Conservation (phyloP, 2,113 vertebrate species). For the Crotalus helleri region DNA sequence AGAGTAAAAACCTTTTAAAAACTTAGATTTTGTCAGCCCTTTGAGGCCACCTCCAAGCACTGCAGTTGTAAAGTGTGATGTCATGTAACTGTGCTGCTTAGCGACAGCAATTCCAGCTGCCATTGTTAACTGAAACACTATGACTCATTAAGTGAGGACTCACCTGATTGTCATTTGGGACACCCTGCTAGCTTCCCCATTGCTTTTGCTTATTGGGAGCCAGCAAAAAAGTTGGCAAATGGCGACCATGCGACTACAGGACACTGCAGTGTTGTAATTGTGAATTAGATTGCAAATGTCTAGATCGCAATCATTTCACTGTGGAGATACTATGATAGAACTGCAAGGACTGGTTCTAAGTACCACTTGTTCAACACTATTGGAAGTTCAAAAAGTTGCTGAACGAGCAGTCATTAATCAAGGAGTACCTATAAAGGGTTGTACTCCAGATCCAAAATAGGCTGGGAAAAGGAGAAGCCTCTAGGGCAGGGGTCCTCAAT, state of each 20-base stretch:
- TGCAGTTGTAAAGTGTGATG: background rate
- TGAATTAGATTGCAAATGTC: background rate
- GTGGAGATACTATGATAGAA: background rate
- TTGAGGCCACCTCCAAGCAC: background rate
- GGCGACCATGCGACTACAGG: background rate
- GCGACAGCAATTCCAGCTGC: too few species aligned
- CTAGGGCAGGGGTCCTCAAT: background rate
- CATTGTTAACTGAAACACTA: too few species aligned
- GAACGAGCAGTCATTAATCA: background rate
- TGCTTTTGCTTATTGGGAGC: background rate
- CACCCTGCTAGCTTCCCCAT: background rate
- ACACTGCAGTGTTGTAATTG: background rate
- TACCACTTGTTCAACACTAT: background rate
- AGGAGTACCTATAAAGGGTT: too few species aligned
- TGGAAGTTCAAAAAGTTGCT: background rate
- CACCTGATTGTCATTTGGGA: background rate
- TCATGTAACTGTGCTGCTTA: too few species aligned
- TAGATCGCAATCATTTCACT: background rate
- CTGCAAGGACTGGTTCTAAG: background rate
- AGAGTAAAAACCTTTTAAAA: background rate
- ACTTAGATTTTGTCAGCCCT: background rate
- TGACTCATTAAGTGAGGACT: background rate
- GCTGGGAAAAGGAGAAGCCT: background rate
- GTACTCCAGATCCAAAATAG: background rate
- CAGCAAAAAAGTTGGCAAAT: background rate